Percentiles rank a stretch among this genome's conserved stretches.
phyloP scores from a whole-genome alignment of 2,888 invertebrate genomes.

The Tetragonisca angustula region DNA sequence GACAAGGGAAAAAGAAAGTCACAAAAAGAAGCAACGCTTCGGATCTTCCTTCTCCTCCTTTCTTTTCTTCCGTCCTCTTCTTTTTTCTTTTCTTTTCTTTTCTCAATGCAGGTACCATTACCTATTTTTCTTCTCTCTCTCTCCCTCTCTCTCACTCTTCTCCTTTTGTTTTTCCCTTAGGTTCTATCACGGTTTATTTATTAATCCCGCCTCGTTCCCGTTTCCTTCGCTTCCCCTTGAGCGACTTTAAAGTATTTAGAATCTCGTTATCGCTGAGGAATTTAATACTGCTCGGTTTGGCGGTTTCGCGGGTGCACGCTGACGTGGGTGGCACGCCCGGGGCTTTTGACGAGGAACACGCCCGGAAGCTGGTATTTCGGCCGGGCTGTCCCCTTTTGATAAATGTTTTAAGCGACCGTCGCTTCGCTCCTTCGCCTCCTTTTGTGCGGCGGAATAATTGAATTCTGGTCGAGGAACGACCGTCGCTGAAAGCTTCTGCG shows the following conservation, averaged over 20 bases:
- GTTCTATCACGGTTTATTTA: neutral
- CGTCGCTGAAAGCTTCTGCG: neutral
- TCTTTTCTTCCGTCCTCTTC: neutral
- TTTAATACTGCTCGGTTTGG: conserved; percentile 79
- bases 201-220: conserved; percentile 6
- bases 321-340: conserved; percentile 29
- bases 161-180: neutral
- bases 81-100: neutral
- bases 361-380: conserved; percentile 1
- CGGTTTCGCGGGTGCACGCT: conserved; percentile 63
- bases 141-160: neutral
- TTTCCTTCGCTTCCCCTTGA: conserved; percentile 48
- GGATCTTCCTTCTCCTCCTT: neutral
- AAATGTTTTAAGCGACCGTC: conserved; percentile 13
- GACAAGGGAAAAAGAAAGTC: neutral
- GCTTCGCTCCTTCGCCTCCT: neutral
- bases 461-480: neutral
- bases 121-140: conserved; percentile 15
- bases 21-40: conserved; percentile 21
- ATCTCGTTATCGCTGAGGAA: conserved; percentile 74
- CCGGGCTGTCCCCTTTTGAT: conserved; percentile 13
- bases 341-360: neutral
- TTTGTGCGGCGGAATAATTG: conserved; percentile 8
- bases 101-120: conserved; percentile 9
- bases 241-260: conserved; percentile 70